Percentiles rank a stretch among this genome's conserved stretches.
Evolutionary conservation across 2,888 invertebrate species (phyloP).

Genomic region (Zonitis immaculata): DNA sequence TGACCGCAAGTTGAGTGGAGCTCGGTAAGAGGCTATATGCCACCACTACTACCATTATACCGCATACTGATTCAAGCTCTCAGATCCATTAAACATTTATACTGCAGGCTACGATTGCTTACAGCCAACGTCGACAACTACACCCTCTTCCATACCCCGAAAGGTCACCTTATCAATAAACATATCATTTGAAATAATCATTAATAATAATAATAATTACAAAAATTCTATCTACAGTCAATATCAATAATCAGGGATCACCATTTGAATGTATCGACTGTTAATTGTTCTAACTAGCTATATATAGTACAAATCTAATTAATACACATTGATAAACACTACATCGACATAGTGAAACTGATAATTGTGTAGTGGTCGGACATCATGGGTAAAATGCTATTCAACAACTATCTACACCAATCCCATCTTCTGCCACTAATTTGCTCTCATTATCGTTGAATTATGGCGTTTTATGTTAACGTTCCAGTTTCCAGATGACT

Average conservation of each 20-base stretch:
- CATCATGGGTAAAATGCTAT: neutral
- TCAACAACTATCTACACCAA: neutral
- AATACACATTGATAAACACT: neutral
- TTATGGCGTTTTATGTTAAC: slow-evolving; percentile 10
- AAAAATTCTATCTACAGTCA: no score
- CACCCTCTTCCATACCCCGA: neutral
- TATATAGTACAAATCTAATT: neutral
- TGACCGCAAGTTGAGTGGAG: slow-evolving; percentile 45
- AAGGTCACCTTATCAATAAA: no score
- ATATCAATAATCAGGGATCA: no score
- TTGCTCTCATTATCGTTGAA: slow-evolving; percentile 15
- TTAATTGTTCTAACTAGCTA: neutral
- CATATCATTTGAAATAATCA: no score
- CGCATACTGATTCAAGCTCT: slow-evolving; percentile 44
- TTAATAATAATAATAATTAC: no score
- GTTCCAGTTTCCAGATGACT: neutral
- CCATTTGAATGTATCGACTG: neutral
- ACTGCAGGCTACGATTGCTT: slow-evolving; percentile 45
- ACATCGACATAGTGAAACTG: neutral
- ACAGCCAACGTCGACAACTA: slow-evolving; percentile 20
- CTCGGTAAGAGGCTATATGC: slow-evolving; percentile 39
- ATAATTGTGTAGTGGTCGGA: neutral
- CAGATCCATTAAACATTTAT: slow-evolving; percentile 49
- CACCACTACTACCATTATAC: slow-evolving; percentile 32
- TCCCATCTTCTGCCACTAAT: slow-evolving; percentile 4